Percentiles rank a stretch among this genome's conserved stretches.
phyloP scores from a whole-genome alignment of 2,797 vertebrate species.

The Peromyscus aztecus region DNA sequence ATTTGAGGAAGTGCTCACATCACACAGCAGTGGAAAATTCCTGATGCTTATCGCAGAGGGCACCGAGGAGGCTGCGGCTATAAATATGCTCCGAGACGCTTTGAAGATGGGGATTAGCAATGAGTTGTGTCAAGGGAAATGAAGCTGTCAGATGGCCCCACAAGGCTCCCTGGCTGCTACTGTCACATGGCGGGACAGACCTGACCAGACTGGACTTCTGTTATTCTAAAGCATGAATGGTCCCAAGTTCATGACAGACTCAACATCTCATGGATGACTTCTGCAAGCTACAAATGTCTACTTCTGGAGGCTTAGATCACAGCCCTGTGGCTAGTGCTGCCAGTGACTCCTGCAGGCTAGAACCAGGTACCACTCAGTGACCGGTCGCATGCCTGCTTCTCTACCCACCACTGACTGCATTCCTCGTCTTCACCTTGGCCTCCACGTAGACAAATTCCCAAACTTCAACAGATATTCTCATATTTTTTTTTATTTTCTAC shows the following conservation, averaged over 20 bases:
- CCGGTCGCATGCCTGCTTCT: not conserved
- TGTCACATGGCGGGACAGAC: not conserved
- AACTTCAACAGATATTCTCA: accelerated
- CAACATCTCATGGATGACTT: not conserved
- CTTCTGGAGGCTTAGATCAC: not conserved
- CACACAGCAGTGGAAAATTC: not conserved
- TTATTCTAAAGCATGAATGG: slow-evolving; percentile 11
- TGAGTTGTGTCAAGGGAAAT: not conserved
- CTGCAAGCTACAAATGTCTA: not conserved
- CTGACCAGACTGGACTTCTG: not conserved
- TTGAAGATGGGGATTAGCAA: not conserved
- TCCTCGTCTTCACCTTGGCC: not conserved
- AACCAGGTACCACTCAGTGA: not conserved
- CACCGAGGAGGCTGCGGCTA: not conserved
- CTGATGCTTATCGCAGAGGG: not conserved
- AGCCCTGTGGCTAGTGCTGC: accelerated
- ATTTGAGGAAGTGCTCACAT: not conserved
- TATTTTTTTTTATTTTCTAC: not conserved
- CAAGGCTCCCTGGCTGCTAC: not conserved
- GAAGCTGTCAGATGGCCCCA: not conserved
- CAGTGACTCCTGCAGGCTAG: not conserved
- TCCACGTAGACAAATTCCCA: not conserved
- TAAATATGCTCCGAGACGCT: not conserved
- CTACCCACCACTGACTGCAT: not conserved
- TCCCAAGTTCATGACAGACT: not conserved